phyloP scores from a whole-genome alignment of 2,113 vertebrate species.

The Leuciscus idus region DNA sequence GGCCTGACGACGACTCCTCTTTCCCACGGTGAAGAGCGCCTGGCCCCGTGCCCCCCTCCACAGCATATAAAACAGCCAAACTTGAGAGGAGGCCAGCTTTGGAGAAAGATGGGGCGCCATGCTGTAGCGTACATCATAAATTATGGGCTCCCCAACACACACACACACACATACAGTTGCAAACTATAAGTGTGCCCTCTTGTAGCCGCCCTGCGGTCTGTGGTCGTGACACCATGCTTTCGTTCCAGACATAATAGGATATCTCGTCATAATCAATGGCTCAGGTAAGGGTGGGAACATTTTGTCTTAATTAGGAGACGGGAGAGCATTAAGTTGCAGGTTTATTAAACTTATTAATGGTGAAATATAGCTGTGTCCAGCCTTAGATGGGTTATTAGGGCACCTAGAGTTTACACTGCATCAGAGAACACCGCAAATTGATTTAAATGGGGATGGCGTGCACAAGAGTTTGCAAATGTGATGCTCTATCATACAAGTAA shows the following conservation, averaged over 20 bases:
- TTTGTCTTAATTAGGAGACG: conserved; percentile 65
- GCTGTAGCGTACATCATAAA: conserved; percentile 53
- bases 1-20: conserved; percentile 56
- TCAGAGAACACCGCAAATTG: neutral
- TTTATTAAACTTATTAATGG: conserved; percentile 64
- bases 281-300: conserved; percentile 64
- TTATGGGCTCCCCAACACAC: conserved; percentile 19
- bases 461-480: neutral
- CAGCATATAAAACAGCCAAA: conserved; percentile 52
- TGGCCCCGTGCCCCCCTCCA: conserved; percentile 58
- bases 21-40: conserved; percentile 68
- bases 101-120: conserved; percentile 65
- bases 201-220: conserved; percentile 66
- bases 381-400: conserved; percentile 18
- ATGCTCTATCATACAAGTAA: neutral
- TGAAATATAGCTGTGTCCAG: conserved; percentile 57
- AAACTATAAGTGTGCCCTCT: conserved; percentile 52
- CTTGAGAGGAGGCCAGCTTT: conserved; percentile 60
- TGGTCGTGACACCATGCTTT: conserved; percentile 62
- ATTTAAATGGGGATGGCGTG: neutral
- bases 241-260: conserved; percentile 65
- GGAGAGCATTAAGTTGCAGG: conserved; percentile 65
- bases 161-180: neutral
- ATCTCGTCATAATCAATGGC: conserved; percentile 57
- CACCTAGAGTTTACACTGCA: neutral